These are phyloP conservation scores for Rotaria macrura DNA, from an alignment of 2,888 invertebrate genomes.

Conservation along the genomic window DNA sequence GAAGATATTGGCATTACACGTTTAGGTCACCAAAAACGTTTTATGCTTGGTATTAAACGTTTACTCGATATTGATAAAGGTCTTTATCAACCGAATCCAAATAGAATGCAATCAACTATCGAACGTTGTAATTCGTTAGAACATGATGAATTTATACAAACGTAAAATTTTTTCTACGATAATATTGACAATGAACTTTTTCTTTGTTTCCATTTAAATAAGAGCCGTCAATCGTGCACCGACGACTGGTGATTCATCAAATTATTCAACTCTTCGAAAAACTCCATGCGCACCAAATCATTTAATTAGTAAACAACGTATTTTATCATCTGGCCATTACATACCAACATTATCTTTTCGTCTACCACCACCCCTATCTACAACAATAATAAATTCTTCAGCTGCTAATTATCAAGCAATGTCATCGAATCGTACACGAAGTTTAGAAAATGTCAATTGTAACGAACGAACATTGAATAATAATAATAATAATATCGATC, in stretches of 20 bases:
- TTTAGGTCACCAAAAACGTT: constrained; percentile 90
- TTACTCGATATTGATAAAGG: constrained; percentile 64
- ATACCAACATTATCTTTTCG: background rate
- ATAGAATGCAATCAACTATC: background rate
- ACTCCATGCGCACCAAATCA: background rate
- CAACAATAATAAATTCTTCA: background rate
- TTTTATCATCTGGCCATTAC: background rate
- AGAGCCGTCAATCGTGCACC: background rate
- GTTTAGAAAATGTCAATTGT: background rate
- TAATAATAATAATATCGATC: background rate
- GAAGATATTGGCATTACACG: constrained; percentile 70
- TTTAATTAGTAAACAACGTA: background rate
- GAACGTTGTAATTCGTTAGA: background rate
- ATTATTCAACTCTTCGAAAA: background rate
- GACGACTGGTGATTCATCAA: background rate
- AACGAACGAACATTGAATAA: background rate
- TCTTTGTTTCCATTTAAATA: too few species aligned
- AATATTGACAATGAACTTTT: background rate
- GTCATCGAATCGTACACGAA: background rate
- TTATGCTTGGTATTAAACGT: constrained; percentile 86
- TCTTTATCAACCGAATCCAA: background rate
- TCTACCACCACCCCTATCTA: background rate
- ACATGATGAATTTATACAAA: background rate
- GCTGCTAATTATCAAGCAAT: background rate
- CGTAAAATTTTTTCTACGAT: background rate